phyloP scores from a whole-genome alignment of 2,797 vertebrate species.

The Sebastes baramenuke region DNA sequence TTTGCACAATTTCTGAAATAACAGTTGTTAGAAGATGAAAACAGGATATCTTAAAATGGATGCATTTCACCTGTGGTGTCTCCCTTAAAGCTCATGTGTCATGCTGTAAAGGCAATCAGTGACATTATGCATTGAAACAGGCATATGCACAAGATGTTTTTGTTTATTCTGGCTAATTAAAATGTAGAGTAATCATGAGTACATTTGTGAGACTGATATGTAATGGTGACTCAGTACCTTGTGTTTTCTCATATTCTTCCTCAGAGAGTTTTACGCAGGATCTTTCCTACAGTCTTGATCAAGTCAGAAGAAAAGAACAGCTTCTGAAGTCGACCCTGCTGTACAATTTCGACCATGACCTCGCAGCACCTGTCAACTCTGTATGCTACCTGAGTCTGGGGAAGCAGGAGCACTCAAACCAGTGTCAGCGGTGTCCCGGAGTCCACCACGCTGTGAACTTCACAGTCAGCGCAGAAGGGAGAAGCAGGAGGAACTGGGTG shows the following conservation, averaged over 20 bases:
- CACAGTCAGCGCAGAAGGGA: constrained; percentile 70
- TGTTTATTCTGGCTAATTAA: background rate
- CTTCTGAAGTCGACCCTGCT: constrained; percentile 91
- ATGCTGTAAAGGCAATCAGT: background rate
- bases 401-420: constrained; percentile 63
- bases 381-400: constrained; percentile 81
- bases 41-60: background rate
- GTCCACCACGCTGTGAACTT: constrained; percentile 77
- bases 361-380: constrained; percentile 66
- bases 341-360: constrained; percentile 83
- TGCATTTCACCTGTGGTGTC: background rate
- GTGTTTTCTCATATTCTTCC: constrained; percentile 15
- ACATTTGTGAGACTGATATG: background rate
- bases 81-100: background rate
- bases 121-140: background rate
- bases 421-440: constrained; percentile 72
- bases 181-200: background rate
- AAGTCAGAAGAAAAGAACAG: constrained; percentile 86
- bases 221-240: background rate
- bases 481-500: constrained; percentile 82
- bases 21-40: background rate
- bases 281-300: constrained; percentile 90
- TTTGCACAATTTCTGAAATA: background rate
- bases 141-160: background rate
- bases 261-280: constrained; percentile 85